Percentiles rank a stretch among this genome's conserved stretches.
phyloP scores from a whole-genome alignment of 2,888 invertebrate genomes.

The Yponomeuta cagnagella region DNA sequence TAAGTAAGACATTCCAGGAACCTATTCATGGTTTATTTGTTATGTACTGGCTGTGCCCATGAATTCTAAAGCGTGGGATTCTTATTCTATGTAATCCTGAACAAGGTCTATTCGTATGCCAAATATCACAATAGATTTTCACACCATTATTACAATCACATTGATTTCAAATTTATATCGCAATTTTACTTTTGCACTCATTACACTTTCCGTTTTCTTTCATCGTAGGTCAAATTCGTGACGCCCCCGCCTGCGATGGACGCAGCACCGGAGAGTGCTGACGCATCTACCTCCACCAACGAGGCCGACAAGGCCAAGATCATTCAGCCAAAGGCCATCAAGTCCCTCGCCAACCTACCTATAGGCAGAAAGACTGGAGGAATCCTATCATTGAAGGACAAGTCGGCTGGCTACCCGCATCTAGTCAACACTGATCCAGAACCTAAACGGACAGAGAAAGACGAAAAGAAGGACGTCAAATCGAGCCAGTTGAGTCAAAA shows the following conservation, averaged over 20 bases:
- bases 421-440: constrained; percentile 61
- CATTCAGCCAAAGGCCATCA: constrained; percentile 45
- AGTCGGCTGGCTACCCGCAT: constrained; percentile 70
- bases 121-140: too few relatives aligned
- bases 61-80: too few relatives aligned
- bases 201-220: background rate
- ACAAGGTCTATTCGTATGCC: too few relatives aligned
- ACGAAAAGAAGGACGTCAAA: constrained; percentile 49
- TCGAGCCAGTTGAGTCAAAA: constrained; percentile 29
- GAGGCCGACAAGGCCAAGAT: constrained; percentile 48
- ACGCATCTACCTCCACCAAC: constrained; percentile 30
- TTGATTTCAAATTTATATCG: too few relatives aligned
- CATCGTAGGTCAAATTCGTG: constrained; percentile 71
- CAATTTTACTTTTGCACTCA: background rate
- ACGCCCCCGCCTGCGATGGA: constrained; percentile 69
- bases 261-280: constrained; percentile 37
- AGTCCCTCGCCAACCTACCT: constrained; percentile 60
- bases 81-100: too few relatives aligned
- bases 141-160: too few relatives aligned
- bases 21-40: too few relatives aligned
- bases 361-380: constrained; percentile 67
- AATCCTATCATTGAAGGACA: constrained; percentile 70
- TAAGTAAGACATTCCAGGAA: too few relatives aligned
- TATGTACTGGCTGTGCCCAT: too few relatives aligned
- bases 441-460: constrained; percentile 47